A percentile compares a stretch with the other conserved stretches of the same genome.
These are phyloP conservation scores for Sebastes jordani DNA, from an alignment of 2,797 vertebrate species.

Conservation along the genomic window DNA sequence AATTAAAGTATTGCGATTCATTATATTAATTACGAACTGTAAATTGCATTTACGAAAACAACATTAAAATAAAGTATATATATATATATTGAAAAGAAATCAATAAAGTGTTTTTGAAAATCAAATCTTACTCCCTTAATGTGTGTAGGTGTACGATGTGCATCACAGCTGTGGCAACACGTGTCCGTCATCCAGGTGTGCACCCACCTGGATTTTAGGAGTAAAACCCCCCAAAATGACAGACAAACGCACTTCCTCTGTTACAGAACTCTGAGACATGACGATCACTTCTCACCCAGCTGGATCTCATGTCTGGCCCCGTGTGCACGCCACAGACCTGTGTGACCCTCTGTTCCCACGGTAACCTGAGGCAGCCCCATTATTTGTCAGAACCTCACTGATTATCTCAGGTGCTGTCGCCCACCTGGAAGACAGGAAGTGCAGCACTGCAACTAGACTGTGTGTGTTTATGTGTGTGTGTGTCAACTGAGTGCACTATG, in stretches of 20 bases:
- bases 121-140: too few species aligned
- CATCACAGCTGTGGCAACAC: constrained; percentile 12
- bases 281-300: constrained; percentile 9
- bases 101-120: too few species aligned
- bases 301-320: constrained; percentile 22
- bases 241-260: constrained; percentile 25
- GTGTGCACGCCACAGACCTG: neutral
- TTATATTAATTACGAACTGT: too few species aligned
- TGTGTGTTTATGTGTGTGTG: neutral
- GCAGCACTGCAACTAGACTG: neutral
- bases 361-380: constrained; percentile 31
- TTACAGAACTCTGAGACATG: neutral
- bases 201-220: constrained; percentile 44
- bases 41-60: too few species aligned
- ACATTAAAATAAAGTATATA: too few species aligned
- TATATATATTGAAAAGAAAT: too few species aligned
- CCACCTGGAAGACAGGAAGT: constrained; percentile 23
- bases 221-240: constrained; percentile 21
- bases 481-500: neutral
- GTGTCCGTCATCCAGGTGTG: constrained; percentile 56
- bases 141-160: neutral
- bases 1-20: too few species aligned
- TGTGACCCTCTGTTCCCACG: constrained; percentile 56
- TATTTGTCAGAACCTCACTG: constrained; percentile 47
- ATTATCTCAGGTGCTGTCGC: constrained; percentile 30